Conservation (phyloP, 2,888 invertebrate genomes). For the Eugnorisma glareosa region DNA sequence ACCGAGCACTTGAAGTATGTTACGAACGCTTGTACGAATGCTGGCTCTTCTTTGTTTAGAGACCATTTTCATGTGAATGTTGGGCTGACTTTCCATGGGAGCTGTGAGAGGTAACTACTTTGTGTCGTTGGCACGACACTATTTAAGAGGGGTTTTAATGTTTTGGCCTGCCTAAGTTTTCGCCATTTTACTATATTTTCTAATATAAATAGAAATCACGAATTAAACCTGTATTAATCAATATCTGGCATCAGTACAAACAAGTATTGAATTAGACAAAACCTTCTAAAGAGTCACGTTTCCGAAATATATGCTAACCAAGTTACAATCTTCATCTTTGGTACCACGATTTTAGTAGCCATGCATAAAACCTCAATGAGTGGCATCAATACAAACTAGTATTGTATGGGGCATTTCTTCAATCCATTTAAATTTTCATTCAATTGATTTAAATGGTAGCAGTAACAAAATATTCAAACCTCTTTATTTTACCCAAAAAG, state of each 20-base stretch:
- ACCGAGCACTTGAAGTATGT: constrained; percentile 87
- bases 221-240: not conserved
- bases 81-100: constrained; percentile 4
- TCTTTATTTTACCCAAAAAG: not conserved
- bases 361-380: not conserved
- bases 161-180: not conserved
- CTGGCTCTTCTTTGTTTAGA: constrained; percentile 66
- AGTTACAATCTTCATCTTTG: not conserved
- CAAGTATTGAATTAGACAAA: not conserved
- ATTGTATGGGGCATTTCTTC: not conserved
- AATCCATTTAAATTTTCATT: too few relatives aligned
- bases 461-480: not conserved
- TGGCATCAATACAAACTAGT: not conserved
- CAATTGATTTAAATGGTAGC: not conserved
- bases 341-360: not conserved
- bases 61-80: not conserved
- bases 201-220: not conserved
- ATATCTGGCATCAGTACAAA: not conserved
- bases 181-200: not conserved
- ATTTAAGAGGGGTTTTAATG: not conserved
- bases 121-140: not conserved
- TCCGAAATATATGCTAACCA: not conserved
- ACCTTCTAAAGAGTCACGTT: not conserved
- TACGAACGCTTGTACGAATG: constrained; percentile 71
- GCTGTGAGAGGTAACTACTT: not conserved